Percentiles rank a stretch among this genome's conserved stretches.
These are phyloP conservation scores for Antheraea yamamai DNA, from an alignment of 2,888 invertebrate genomes.

Conservation along the genomic window DNA sequence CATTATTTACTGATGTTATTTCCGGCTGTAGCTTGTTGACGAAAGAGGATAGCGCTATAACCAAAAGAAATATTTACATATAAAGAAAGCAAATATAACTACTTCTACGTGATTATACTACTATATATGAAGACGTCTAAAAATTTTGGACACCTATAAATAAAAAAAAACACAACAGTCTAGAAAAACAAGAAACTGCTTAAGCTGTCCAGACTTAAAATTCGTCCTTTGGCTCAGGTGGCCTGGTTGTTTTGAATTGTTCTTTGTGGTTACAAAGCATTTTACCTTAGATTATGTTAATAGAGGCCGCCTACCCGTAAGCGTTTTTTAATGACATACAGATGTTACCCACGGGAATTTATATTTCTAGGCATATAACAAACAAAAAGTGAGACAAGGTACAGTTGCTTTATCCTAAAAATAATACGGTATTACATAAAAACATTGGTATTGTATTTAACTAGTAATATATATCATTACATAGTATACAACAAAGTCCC, in stretches of 20 bases:
- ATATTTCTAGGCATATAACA: conserved; percentile 10
- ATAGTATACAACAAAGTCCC: no score
- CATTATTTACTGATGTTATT: background rate
- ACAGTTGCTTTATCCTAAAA: background rate
- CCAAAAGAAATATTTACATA: background rate
- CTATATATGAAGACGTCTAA: no score
- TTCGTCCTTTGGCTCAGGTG: conserved; percentile 11
- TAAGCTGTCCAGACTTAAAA: background rate
- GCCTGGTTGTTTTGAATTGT: conserved; percentile 18
- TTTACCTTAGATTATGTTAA: conserved; percentile 40
- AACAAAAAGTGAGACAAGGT: background rate
- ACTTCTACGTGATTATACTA: no score
- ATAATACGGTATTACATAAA: no score
- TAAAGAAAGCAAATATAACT: no score
- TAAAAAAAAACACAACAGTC: no score
- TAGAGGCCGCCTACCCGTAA: conserved; percentile 28
- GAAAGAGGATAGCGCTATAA: background rate
- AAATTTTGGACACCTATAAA: no score
- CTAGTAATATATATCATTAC: no score
- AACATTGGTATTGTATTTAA: no score
- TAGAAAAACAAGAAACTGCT: background rate
- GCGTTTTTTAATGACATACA: conserved; percentile 29
- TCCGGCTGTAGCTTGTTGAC: background rate
- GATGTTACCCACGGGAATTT: conserved; percentile 18
- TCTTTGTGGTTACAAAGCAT: conserved; percentile 27